These are phyloP conservation scores for Sinella curviseta DNA, from an alignment of 1,140 invertebrate species.

Conservation along the genomic window DNA sequence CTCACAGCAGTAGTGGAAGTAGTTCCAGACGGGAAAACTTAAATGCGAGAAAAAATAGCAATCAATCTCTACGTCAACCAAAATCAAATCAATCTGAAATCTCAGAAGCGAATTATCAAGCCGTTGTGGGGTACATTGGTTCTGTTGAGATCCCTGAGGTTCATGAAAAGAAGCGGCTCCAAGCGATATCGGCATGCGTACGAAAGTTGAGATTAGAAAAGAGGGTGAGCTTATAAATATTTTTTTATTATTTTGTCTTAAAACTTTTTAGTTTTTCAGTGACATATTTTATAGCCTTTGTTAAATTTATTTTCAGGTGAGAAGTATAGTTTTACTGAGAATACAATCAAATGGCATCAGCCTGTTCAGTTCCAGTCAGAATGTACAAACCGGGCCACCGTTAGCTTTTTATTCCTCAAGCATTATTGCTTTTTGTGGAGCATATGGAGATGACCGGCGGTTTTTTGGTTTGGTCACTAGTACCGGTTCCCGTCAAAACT, in stretches of 20 bases:
- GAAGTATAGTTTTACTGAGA: conserved; percentile 46
- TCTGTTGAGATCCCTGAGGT: conserved; percentile 92
- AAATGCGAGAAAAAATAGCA: not conserved
- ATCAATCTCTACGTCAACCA: not conserved
- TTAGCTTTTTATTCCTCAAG: conserved; percentile 46
- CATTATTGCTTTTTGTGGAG: conserved; percentile 80
- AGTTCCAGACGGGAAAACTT: conserved; percentile 10
- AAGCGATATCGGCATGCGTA: conserved; percentile 76
- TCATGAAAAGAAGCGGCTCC: conserved; percentile 57
- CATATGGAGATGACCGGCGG: conserved; percentile 81
- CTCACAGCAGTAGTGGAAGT: conserved; percentile 43
- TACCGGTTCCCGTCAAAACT: conserved; percentile 59
- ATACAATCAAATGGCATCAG: conserved; percentile 47
- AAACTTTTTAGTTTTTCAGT: too few relatives aligned
- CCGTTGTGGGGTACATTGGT: conserved; percentile 88
- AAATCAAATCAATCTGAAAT: not conserved
- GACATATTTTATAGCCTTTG: too few relatives aligned
- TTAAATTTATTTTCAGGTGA: conserved; percentile 32
- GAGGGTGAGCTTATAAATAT: conserved; percentile 58
- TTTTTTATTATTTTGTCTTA: not conserved
- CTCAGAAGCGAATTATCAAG: conserved; percentile 61
- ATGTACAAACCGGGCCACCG: conserved; percentile 47
- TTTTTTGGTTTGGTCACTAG: conserved; percentile 91
- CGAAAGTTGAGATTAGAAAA: conserved; percentile 84
- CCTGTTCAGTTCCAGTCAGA: conserved; percentile 46